A percentile compares a stretch with the other conserved stretches of the same genome.
Conservation (phyloP, 2,113 vertebrate genomes). For the Hippocampus mohnikei region DNA sequence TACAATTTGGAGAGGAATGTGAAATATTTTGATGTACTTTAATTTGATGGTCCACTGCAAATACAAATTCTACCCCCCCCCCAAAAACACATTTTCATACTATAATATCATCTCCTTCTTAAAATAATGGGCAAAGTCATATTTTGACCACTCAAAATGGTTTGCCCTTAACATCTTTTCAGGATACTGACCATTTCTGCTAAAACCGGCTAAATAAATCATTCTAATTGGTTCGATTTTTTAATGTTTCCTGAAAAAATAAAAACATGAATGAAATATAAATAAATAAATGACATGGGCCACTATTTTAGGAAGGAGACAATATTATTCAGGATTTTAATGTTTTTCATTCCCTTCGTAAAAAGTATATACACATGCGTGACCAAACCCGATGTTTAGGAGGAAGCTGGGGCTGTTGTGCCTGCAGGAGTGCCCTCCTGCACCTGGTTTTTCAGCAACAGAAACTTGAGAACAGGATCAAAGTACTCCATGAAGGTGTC, state of each 20-base stretch:
- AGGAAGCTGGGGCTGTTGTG: constrained; percentile 11
- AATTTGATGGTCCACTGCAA: neutral
- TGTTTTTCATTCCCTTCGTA: neutral
- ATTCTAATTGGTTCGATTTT: no score
- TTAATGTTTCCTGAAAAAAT: no score
- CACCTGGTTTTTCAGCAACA: constrained; percentile 72
- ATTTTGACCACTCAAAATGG: no score
- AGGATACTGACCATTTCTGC: no score
- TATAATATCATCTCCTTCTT: neutral
- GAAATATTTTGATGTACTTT: neutral
- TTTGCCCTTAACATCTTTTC: no score
- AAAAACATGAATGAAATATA: no score
- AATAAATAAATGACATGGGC: no score
- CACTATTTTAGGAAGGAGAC: neutral
- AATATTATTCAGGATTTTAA: neutral
- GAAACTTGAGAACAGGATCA: constrained; percentile 56
- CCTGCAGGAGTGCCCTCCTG: constrained; percentile 38
- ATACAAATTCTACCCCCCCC: neutral
- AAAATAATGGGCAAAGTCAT: no score
- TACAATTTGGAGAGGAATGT: constrained; percentile 11
- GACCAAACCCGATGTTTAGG: constrained; percentile 31
- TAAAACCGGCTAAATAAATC: no score
- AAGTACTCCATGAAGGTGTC: constrained; percentile 72
- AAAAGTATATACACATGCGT: constrained; percentile 40
- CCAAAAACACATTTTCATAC: neutral